phyloP scores from a whole-genome alignment of 2,888 invertebrate species.

The Cybosia mesomella region DNA sequence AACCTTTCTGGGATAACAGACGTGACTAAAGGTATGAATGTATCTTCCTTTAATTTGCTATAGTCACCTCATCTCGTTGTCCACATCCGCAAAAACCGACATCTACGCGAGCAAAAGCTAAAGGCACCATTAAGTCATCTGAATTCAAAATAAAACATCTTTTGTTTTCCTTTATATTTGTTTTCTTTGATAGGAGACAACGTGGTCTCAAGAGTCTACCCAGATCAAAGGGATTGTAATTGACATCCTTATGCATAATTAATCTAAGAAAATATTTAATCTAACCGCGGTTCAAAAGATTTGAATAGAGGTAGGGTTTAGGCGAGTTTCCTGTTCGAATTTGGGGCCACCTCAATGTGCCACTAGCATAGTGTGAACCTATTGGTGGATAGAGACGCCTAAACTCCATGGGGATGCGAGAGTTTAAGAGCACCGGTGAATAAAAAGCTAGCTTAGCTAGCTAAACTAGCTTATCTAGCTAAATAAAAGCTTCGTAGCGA shows the following conservation, averaged over 20 bases:
- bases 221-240: background rate
- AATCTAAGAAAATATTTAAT: background rate
- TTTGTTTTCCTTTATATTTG: background rate
- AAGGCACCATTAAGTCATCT: background rate
- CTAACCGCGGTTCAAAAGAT: background rate
- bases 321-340: background rate
- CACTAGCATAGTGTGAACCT: no score
- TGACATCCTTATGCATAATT: slow-evolving; percentile 8
- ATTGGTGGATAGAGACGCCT: no score
- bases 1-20: background rate
- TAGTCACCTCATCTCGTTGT: no score
- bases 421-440: no score
- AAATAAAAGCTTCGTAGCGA: no score
- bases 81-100: no score
- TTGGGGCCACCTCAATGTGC: no score
- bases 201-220: background rate
- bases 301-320: background rate
- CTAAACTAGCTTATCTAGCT: no score
- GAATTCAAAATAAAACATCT: background rate
- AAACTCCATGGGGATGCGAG: no score
- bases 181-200: background rate
- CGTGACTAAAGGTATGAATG: no score
- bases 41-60: no score
- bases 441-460: no score
- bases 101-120: background rate